Percentiles rank a stretch among this genome's conserved stretches.
Conservation (phyloP, 2,113 vertebrate genomes). For the Mirounga angustirostris region DNA sequence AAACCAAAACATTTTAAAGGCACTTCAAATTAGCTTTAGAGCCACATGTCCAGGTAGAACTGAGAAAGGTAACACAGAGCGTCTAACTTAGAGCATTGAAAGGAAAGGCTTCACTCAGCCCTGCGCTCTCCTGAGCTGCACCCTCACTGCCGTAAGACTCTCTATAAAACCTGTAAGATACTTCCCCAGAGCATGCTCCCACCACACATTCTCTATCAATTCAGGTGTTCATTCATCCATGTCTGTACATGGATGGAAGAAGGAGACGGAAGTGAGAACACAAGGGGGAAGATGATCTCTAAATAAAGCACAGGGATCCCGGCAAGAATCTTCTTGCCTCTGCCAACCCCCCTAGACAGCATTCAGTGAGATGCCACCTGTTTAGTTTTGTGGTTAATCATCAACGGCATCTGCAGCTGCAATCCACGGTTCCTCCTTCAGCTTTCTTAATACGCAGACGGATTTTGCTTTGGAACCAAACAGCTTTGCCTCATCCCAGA, state of each 20-base stretch:
- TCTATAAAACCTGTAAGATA: neutral
- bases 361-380: neutral
- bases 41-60: neutral
- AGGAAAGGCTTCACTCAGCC: neutral
- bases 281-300: neutral
- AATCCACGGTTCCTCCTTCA: neutral
- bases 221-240: neutral
- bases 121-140: neutral
- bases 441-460: neutral
- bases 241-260: neutral
- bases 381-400: too few relatives aligned
- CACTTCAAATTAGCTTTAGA: neutral
- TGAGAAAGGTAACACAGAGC: neutral
- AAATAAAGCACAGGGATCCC: neutral
- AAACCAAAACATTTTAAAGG: neutral
- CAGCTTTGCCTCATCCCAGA: neutral
- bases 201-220: neutral
- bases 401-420: neutral
- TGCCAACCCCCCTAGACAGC: neutral
- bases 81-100: neutral
- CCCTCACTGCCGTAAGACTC: neutral
- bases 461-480: neutral
- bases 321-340: neutral
- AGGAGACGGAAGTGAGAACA: neutral
- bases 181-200: neutral